Conservation (phyloP, 1,140 invertebrate genomes). For the Megalopta genalis region DNA sequence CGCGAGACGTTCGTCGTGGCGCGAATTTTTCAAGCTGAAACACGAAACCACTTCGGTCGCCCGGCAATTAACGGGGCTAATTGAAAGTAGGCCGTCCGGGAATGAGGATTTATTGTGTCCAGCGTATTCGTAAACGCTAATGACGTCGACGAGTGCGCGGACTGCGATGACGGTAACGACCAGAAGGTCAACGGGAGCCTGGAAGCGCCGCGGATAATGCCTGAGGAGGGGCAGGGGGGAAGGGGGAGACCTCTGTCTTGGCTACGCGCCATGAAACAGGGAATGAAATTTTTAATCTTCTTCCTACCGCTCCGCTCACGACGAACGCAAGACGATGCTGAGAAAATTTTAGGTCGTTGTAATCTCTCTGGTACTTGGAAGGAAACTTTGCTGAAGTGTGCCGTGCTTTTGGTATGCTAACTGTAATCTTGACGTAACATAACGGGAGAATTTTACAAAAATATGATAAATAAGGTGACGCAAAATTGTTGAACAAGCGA, state of each 20-base stretch:
- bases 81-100: slow-evolving; percentile 57
- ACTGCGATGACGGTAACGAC: not conserved
- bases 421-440: too few relatives aligned
- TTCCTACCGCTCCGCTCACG: too few relatives aligned
- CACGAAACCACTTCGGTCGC: slow-evolving; percentile 44
- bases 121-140: slow-evolving; percentile 36
- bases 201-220: not conserved
- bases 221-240: too few relatives aligned
- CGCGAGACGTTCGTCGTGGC: not conserved
- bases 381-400: too few relatives aligned
- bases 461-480: too few relatives aligned
- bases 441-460: too few relatives aligned
- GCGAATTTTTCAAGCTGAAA: slow-evolving; percentile 54
- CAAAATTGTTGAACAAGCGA: too few relatives aligned
- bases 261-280: not conserved
- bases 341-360: too few relatives aligned
- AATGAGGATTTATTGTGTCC: slow-evolving; percentile 61
- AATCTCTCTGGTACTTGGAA: too few relatives aligned
- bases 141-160: slow-evolving; percentile 6
- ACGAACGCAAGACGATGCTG: not conserved
- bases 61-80: slow-evolving; percentile 56
- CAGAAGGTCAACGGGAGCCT: slow-evolving; percentile 9
- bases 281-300: slow-evolving; percentile 32
- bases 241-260: not conserved
- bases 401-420: too few relatives aligned